These are phyloP conservation scores for Chauna torquata DNA, from an alignment of 2,113 vertebrate species.

Conservation along the genomic window DNA sequence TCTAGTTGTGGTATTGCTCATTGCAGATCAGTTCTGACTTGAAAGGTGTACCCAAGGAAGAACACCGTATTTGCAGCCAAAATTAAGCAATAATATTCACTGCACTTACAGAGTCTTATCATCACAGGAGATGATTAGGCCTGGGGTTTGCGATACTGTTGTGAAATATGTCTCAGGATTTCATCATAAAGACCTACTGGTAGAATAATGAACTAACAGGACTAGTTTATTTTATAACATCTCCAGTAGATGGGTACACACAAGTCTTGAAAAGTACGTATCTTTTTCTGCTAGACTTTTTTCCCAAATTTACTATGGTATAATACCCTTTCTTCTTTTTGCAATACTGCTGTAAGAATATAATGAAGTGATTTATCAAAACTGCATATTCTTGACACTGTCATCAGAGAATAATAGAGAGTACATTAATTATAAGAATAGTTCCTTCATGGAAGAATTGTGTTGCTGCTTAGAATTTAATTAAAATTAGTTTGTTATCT, in stretches of 20 bases:
- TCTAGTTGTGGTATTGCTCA: not conserved
- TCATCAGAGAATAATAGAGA: not conserved
- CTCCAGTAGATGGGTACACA: not conserved
- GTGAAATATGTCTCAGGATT: slow-evolving; percentile 5
- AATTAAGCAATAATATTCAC: not conserved
- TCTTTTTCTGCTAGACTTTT: not conserved
- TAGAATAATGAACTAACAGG: not conserved
- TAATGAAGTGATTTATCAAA: not conserved
- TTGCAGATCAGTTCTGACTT: not conserved
- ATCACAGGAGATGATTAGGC: not conserved
- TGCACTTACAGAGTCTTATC: not conserved
- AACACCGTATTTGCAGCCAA: not conserved
- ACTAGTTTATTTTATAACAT: not conserved
- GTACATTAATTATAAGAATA: not conserved
- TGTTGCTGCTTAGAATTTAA: not conserved
- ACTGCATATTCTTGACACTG: not conserved
- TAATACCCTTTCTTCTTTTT: not conserved
- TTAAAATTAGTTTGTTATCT: not conserved
- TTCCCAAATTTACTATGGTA: not conserved
- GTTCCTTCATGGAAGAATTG: not conserved
- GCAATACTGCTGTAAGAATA: not conserved
- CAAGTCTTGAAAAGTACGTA: not conserved
- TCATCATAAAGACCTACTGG: not conserved
- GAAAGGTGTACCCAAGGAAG: not conserved
- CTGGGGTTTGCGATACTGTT: not conserved